Evolutionary conservation across 1,140 invertebrate species (phyloP).

Genomic region (Microplitis mediator): DNA sequence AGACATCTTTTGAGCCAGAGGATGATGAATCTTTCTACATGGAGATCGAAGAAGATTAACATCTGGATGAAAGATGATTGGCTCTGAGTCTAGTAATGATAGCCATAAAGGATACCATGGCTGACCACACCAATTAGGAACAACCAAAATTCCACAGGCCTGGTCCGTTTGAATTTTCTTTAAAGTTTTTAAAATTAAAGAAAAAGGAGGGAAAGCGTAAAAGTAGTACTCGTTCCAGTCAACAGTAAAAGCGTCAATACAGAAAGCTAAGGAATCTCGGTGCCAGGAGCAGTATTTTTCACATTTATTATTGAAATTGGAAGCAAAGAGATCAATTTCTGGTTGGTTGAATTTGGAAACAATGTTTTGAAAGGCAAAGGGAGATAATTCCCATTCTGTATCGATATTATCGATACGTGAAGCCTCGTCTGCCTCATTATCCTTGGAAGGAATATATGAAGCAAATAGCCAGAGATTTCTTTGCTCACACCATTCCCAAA

Average conservation of each 20-base stretch:
- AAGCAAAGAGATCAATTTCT: conserved; percentile 42
- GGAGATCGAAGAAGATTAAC: background rate
- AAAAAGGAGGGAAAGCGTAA: conserved; percentile 35
- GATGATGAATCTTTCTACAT: conserved; percentile 3
- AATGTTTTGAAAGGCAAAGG: conserved; percentile 6
- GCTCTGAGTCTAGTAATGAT: conserved; percentile 28
- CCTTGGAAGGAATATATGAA: conserved; percentile 24
- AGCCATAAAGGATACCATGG: conserved; percentile 25
- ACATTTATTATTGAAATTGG: conserved; percentile 36
- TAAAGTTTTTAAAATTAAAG: conserved; percentile 25
- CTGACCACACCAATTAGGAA: conserved; percentile 37
- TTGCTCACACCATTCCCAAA: conserved; percentile 36
- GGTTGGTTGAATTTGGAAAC: conserved; percentile 9
- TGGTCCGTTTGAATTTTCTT: conserved; percentile 23
- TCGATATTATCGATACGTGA: conserved; percentile 9
- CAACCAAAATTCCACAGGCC: conserved; percentile 34
- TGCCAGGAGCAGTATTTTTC: conserved; percentile 39
- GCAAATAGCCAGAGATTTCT: conserved; percentile 28
- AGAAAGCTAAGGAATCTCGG: conserved; percentile 30
- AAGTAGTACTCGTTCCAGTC: conserved; percentile 23
- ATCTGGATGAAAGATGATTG: conserved; percentile 4
- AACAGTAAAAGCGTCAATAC: conserved; percentile 27
- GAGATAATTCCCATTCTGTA: conserved; percentile 23
- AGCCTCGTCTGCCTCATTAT: conserved; percentile 21
- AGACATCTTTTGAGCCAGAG: background rate